Base-by-base conservation (phyloP, 1,140 invertebrate species). In the Lysiphlebus fabarum region DNA sequence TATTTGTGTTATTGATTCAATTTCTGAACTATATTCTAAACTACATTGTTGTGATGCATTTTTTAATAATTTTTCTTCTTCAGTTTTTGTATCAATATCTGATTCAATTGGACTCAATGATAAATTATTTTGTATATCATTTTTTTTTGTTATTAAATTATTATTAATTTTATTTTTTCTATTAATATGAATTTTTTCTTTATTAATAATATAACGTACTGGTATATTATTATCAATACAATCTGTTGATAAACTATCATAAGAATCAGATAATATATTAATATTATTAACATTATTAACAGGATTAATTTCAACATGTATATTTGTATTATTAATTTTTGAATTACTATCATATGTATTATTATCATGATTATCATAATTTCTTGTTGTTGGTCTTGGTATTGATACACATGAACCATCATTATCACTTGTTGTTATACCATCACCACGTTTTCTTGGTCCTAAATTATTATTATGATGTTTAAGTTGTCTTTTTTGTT, bases 261-360 rank as follows among this genome's bases (percentile, higher is more conserved):
- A 81, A 42, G 85, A 83, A 34, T 85, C 83, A 9, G 85, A 86
- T 7, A 87, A 69, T 48, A 86, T 82, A 66, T 87, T 87, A 2
- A 84, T 82, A 64, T 87, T 87, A 5, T 84, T 84, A 0, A 78
- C 72, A 9, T 82, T 83, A 51, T 78, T 84, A 40, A 82, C 78
- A 1, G 75, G 73, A 49, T 82, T 78, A 62, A 82, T 72, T 65
- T 89, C 87, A 0, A 89, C 83, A 64, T 89, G 87, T 57, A 90
- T 83, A 75, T 90, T 91, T 1, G 86, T 90, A 64, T 90, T 90
- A 64, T 90, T 90, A 0, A 90, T 85, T 75, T 90, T 90, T 5
- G 85, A 84, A 47, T 84, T 84, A 4, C 82, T 84, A 17, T 83
- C 85, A 53, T 87, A 82, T n/a, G 88, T 85, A 67, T 78, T 84